Percentiles rank a stretch among this genome's conserved stretches.
Conservation (phyloP, 2,113 vertebrate species). For the Amia ocellicauda region DNA sequence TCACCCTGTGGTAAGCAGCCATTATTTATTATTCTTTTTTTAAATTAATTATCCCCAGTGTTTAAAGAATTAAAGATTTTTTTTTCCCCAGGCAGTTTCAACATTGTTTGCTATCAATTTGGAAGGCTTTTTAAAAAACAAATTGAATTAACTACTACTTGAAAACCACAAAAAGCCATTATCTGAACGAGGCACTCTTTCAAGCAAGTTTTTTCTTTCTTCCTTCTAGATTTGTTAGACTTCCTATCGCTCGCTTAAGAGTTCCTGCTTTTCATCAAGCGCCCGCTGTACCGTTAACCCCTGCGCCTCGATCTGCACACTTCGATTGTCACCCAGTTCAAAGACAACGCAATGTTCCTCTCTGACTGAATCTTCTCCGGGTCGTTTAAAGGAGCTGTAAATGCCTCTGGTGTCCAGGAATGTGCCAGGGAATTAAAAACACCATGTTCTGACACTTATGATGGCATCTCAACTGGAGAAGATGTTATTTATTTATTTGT, state of each 20-base stretch:
- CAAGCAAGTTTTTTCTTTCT: neutral
- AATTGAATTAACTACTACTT: conserved; percentile 4
- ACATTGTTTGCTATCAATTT: conserved; percentile 21
- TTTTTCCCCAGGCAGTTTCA: conserved; percentile 8
- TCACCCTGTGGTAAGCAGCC: conserved; percentile 47
- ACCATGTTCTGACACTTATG: too few relatives aligned
- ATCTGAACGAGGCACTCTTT: conserved; percentile 7
- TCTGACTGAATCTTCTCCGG: too few relatives aligned
- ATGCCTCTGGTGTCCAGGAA: too few relatives aligned
- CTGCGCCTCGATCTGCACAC: conserved; percentile 1
- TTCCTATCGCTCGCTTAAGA: too few relatives aligned
- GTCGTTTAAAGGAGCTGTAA: too few relatives aligned
- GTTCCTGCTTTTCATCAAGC: too few relatives aligned
- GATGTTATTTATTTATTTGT: too few relatives aligned
- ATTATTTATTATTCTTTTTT: conserved; percentile 51
- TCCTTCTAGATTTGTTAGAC: too few relatives aligned
- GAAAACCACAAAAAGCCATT: conserved; percentile 1
- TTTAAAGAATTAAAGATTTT: conserved; percentile 58
- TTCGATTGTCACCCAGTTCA: too few relatives aligned
- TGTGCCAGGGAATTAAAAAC: too few relatives aligned
- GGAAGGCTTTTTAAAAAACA: neutral
- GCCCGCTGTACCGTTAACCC: neutral
- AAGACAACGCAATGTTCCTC: too few relatives aligned
- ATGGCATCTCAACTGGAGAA: too few relatives aligned
- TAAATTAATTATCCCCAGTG: conserved; percentile 42